Evolutionary conservation across 2,888 invertebrate genomes (phyloP), one percentile per base, ranked within the genome.

Genomic region (Monochamus alternatus): DNA sequence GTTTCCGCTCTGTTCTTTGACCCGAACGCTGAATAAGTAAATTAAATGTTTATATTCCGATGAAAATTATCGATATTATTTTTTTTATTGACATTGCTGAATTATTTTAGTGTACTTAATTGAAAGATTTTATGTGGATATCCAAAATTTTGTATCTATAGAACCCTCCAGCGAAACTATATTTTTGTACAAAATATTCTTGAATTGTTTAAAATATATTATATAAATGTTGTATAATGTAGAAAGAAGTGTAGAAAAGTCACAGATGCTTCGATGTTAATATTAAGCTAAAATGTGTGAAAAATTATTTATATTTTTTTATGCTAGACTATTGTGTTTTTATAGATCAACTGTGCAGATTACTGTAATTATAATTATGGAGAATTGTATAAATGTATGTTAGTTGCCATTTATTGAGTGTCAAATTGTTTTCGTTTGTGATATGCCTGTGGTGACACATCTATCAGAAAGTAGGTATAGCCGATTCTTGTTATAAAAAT

Each of bases 1-100:
- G 89, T 97, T 74, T 97, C 97, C 79, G 97, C 98, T 5, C 91
- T 99, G 68, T 93, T 98, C 88, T 93, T 97, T 83, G 95, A 94
- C 74, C 96, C 97, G 31, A 92, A 93, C 62, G 76, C 81, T 5
- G 68, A 75, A 55, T 80, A 74, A 43, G 44, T 44, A 66, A 55
- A 55, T 55, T 55, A 55, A 52, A 10, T n/a, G 14, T 7, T 55
- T 55, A 10, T 55, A 5, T 55, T 55, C 3, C 22, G 3, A 55
- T 38, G 38, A 5, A 38, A 38, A 38, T 63, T 44, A 38, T 10
- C 44, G 14, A 44, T 14, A 63, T 63, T 63, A 63, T 14, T 63
- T 1, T 38, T 63, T n/a, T 63, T 44, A 44, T 14, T 43, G 63
- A 63, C 63, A 63, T 8, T 8, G 7, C 31, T 14, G 31, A 14